Percentiles rank a stretch among this genome's conserved stretches.
phyloP scores from a whole-genome alignment of 2,113 vertebrate species.

The Neodontobutis hainanensis region DNA sequence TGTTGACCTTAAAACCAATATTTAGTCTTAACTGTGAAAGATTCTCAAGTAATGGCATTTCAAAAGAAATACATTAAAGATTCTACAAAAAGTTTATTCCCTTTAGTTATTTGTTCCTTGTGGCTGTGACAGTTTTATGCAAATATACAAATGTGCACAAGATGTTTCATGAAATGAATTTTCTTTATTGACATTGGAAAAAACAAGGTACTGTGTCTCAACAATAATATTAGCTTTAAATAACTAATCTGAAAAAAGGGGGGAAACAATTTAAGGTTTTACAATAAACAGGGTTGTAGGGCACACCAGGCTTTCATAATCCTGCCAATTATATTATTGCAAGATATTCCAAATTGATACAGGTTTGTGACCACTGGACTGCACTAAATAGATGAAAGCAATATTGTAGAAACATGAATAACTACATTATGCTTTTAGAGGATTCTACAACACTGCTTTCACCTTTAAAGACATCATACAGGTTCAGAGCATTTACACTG shows the following conservation, averaged over 20 bases:
- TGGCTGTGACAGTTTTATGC: too few species aligned
- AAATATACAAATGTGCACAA: neutral
- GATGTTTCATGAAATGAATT: constrained; percentile 44
- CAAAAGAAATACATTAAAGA: too few species aligned
- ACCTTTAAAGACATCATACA: constrained; percentile 34
- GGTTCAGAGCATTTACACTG: neutral
- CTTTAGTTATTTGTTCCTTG: neutral
- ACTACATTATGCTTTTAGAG: constrained; percentile 38
- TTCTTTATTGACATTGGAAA: constrained; percentile 57
- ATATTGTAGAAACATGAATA: constrained; percentile 52
- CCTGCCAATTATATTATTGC: constrained; percentile 1
- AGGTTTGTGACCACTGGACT: neutral
- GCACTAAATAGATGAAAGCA: constrained; percentile 56
- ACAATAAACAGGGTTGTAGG: constrained; percentile 1
- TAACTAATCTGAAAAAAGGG: constrained; percentile 32
- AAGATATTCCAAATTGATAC: neutral
- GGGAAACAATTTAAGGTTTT: constrained; percentile 20
- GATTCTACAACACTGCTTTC: constrained; percentile 56
- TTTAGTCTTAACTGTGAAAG: too few species aligned
- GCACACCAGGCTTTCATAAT: constrained; percentile 5
- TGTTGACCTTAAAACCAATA: too few species aligned
- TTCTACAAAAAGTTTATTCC: too few species aligned
- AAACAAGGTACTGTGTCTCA: constrained; percentile 63
- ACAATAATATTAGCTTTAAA: constrained; percentile 29
- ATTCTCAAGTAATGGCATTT: too few species aligned